Conservation (phyloP, 2,797 vertebrate species). For the Sebastiscus tertius region DNA sequence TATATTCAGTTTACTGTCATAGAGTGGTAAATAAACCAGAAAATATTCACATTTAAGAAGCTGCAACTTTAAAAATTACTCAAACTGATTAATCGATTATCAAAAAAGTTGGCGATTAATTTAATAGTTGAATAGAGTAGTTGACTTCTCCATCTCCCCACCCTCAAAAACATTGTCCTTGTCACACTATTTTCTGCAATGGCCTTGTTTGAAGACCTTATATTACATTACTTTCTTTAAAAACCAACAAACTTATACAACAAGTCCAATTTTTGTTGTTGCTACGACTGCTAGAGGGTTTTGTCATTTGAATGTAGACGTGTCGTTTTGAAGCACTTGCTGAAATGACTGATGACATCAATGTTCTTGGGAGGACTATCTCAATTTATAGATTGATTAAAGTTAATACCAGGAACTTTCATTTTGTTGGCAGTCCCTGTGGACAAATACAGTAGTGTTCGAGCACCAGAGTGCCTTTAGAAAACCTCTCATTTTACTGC, state of each 20-base stretch:
- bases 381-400: neutral
- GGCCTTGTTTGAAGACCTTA: neutral
- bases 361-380: neutral
- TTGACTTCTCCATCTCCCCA: neutral
- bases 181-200: rapidly evolving
- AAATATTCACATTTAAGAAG: no score
- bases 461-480: neutral
- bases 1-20: no score
- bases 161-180: neutral
- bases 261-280: neutral
- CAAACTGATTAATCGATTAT: no score
- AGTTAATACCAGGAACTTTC: neutral
- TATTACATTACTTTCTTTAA: neutral
- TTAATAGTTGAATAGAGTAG: no score
- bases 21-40: no score
- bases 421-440: neutral
- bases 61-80: no score
- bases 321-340: neutral
- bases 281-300: neutral
- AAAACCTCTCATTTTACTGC: neutral
- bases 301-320: neutral
- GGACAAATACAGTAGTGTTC: neutral
- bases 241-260: neutral
- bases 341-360: neutral
- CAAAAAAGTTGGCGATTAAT: no score